phyloP scores from a whole-genome alignment of 1,140 invertebrate genomes.

The Heliothis virescens region DNA sequence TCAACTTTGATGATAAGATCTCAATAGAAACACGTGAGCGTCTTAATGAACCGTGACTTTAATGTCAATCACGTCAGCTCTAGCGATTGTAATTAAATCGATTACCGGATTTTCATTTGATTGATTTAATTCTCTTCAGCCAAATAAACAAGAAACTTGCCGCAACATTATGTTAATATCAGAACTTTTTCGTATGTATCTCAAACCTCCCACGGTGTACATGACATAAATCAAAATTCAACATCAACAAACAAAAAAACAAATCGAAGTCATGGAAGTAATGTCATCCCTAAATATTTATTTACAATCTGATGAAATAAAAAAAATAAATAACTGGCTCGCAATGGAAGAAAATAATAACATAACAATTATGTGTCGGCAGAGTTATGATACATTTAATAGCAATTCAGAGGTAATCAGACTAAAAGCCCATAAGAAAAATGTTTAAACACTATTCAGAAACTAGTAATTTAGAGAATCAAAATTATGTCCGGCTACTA shows the following conservation, averaged over 20 bases:
- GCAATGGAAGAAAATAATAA: not conserved
- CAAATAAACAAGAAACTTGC: no score
- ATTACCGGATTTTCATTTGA: not conserved
- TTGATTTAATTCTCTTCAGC: not conserved
- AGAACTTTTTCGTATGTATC: not conserved
- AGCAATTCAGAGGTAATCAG: constrained; percentile 60
- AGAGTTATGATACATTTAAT: constrained; percentile 66
- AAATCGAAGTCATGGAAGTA: not conserved
- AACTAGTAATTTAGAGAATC: not conserved
- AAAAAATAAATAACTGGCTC: not conserved
- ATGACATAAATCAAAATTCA: constrained; percentile 9
- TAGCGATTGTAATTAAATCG: constrained; percentile 1
- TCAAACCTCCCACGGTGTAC: not conserved
- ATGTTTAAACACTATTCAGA: not conserved
- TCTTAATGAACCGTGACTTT: constrained; percentile 18
- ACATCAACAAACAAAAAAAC: constrained; percentile 5
- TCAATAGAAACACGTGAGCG: constrained; percentile 23
- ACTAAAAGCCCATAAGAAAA: not conserved
- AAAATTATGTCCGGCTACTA: not conserved
- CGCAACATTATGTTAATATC: no score
- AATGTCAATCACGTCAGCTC: constrained; percentile 24
- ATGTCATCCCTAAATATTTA: not conserved
- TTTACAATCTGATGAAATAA: not conserved
- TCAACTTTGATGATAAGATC: constrained; percentile 21
- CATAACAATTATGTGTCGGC: not conserved